Evolutionary conservation across 2,888 invertebrate species (phyloP).

Genomic region (Cataglyphis livida): DNA sequence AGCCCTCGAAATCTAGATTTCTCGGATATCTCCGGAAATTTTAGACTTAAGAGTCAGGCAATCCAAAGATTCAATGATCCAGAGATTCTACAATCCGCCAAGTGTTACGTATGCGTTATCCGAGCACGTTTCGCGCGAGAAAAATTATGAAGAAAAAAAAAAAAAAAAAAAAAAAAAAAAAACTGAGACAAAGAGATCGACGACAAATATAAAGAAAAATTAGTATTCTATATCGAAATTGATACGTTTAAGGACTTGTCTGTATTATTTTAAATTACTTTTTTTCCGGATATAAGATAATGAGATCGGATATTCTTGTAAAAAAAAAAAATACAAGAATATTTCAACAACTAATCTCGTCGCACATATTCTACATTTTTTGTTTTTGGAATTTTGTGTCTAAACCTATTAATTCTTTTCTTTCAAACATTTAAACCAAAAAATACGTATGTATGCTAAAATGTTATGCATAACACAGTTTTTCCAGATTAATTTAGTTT

Average conservation of each 20-base stretch:
- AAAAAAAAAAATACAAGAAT: conserved; percentile 23
- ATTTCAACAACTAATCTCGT: conserved; percentile 54
- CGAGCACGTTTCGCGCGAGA: conserved; percentile 8
- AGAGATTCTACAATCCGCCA: conserved; percentile 35
- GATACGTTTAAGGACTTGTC: conserved; percentile 76
- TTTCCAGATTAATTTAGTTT: conserved; percentile 14
- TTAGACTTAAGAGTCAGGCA: conserved; percentile 1
- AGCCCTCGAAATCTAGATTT: background rate
- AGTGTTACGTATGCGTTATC: conserved; percentile 11
- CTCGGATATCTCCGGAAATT: background rate
- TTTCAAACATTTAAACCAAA: conserved; percentile 1
- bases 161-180: conserved; percentile 42
- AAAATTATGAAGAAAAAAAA: background rate
- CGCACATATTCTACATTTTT: conserved; percentile 53
- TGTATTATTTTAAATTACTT: conserved; percentile 53
- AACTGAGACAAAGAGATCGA: conserved; percentile 30
- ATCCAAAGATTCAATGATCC: conserved; percentile 17
- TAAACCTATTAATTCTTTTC: conserved; percentile 10
- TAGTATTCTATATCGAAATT: conserved; percentile 84
- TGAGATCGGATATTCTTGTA: conserved; percentile 59
- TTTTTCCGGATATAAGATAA: conserved; percentile 7
- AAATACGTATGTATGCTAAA: background rate
- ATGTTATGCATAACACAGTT: background rate
- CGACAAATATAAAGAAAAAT: conserved; percentile 68
- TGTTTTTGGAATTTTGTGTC: conserved; percentile 6